Percentiles rank a stretch among this genome's conserved stretches.
phyloP scores from a whole-genome alignment of 2,888 invertebrate genomes.

The Trissoscelio sp. region DNA sequence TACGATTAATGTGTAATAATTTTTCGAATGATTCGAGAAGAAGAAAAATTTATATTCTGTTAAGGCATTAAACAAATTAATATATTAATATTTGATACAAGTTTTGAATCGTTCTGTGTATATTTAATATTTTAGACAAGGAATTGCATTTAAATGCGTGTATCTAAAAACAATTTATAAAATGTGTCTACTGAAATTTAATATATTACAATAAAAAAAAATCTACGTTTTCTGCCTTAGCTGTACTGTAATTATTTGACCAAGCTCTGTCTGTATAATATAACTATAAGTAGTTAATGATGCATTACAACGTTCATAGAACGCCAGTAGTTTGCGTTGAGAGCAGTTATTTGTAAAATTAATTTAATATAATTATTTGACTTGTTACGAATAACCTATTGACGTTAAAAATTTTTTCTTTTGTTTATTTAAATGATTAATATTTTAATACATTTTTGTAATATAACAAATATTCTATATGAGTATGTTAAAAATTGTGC shows the following conservation, averaged over 20 bases:
- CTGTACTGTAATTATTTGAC: constrained; percentile 40
- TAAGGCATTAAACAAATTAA: not conserved
- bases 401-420: too few relatives aligned
- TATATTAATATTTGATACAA: not conserved
- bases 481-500: too few relatives aligned
- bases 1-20: constrained; percentile 10
- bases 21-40: not conserved
- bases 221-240: constrained; percentile 37
- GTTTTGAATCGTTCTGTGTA: too few relatives aligned
- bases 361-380: constrained; percentile 4
- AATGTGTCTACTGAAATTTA: constrained; percentile 38
- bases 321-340: constrained; percentile 24
- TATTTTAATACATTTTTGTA: too few relatives aligned
- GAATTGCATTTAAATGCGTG: constrained; percentile 18
- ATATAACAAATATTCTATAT: too few relatives aligned
- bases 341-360: constrained; percentile 44
- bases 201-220: constrained; percentile 41
- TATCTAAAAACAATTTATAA: constrained; percentile 54
- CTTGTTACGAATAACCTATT: too few relatives aligned
- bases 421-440: too few relatives aligned
- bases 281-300: constrained; percentile 17
- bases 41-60: not conserved
- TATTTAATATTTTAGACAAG: constrained; percentile 18
- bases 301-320: constrained; percentile 26
- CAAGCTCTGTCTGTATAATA: constrained; percentile 44